phyloP scores from a whole-genome alignment of 2,113 vertebrate species.

The Rafetus swinhoei region DNA sequence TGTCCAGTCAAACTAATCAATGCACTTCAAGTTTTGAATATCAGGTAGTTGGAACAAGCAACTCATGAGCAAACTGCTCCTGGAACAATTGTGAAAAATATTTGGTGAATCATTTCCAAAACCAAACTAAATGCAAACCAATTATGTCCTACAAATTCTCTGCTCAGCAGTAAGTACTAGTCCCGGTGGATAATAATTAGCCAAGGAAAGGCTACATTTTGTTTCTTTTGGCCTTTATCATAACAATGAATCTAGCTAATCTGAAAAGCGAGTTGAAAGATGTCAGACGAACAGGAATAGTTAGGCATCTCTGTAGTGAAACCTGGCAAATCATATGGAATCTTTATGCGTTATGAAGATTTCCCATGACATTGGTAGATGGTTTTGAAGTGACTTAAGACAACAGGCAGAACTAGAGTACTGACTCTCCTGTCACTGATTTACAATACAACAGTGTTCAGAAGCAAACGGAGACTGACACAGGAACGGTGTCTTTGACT shows the following conservation, averaged over 20 bases:
- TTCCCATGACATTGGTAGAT: background rate
- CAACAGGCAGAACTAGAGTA: background rate
- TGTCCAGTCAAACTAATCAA: background rate
- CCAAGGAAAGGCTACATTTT: background rate
- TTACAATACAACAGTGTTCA: background rate
- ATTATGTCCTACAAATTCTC: background rate
- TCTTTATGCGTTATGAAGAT: background rate
- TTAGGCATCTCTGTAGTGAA: background rate
- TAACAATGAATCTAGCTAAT: background rate
- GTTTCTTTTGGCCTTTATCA: background rate
- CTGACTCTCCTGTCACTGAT: background rate
- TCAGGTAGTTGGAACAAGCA: background rate
- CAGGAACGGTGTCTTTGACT: background rate
- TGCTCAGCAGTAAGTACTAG: background rate
- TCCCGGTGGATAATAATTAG: background rate
- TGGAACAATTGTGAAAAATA: background rate
- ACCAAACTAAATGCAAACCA: background rate
- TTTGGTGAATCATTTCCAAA: background rate
- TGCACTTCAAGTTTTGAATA: background rate
- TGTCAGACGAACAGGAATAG: background rate
- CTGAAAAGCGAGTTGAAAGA: background rate
- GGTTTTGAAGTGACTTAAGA: background rate
- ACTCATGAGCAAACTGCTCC: background rate
- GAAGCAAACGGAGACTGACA: background rate
- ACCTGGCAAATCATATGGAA: background rate